These are phyloP conservation scores for Maniola jurtina DNA, from an alignment of 1,140 invertebrate species.

Conservation along the genomic window DNA sequence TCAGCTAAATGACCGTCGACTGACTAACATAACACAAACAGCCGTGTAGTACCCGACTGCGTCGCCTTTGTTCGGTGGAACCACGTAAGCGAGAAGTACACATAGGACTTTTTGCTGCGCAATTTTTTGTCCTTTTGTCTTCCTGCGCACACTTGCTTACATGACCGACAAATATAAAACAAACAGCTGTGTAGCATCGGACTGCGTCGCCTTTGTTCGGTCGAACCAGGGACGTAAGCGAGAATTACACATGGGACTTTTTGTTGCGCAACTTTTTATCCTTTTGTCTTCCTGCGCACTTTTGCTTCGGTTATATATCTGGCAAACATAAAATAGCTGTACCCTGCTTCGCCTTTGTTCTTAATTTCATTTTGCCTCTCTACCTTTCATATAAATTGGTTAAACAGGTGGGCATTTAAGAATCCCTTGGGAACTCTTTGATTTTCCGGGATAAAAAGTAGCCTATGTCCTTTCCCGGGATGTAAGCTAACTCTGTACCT, in stretches of 20 bases:
- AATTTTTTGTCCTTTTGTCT: neutral
- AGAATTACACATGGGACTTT: neutral
- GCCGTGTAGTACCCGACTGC: constrained; percentile 55
- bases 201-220: constrained; percentile 55
- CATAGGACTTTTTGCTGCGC: neutral
- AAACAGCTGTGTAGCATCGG: constrained; percentile 67
- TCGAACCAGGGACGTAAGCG: constrained; percentile 26
- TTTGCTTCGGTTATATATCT: neutral
- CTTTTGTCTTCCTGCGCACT: neutral
- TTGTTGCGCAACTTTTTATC: neutral
- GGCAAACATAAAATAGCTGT: constrained; percentile 50
- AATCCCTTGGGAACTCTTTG: too few relatives aligned
- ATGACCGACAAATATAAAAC: too few relatives aligned
- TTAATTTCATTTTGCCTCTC: too few relatives aligned
- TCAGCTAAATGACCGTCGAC: too few relatives aligned
- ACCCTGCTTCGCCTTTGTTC: constrained; percentile 59
- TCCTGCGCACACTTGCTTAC: neutral
- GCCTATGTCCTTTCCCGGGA: too few relatives aligned
- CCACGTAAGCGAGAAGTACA: constrained; percentile 22
- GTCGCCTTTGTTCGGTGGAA: constrained; percentile 53
- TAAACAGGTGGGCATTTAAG: too few relatives aligned
- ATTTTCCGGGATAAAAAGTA: too few relatives aligned
- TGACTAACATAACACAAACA: constrained; percentile 39
- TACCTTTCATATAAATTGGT: too few relatives aligned
- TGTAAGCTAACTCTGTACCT: too few relatives aligned